phyloP scores from a whole-genome alignment of 53 echinoderm and acorn worm genomes.

The Holothuria leucospilota region DNA sequence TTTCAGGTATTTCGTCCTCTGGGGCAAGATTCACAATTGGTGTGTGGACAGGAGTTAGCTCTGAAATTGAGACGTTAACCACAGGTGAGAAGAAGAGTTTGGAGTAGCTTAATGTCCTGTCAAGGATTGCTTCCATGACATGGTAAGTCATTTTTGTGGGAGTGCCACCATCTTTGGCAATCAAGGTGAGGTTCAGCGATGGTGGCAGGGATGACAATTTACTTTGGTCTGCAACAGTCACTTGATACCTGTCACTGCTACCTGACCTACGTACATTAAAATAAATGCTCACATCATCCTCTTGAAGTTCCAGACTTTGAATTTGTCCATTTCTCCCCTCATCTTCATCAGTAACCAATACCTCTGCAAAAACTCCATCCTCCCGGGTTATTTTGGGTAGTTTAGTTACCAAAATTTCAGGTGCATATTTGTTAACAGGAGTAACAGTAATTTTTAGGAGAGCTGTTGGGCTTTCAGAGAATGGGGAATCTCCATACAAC shows the following conservation, averaged over 20 bases:
- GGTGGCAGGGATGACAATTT: conserved; percentile 44
- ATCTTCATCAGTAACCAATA: conserved; percentile 85
- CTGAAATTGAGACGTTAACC: conserved; percentile 78
- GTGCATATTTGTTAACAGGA: conserved; percentile 87
- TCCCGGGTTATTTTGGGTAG: conserved; percentile 70
- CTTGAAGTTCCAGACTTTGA: conserved; percentile 62
- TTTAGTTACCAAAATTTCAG: conserved; percentile 69
- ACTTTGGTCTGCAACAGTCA: conserved; percentile 62
- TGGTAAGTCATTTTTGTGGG: conserved; percentile 76
- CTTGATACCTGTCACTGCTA: conserved; percentile 71
- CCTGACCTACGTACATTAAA: conserved; percentile 46
- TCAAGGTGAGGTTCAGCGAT: conserved; percentile 81
- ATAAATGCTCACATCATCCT: conserved; percentile 72
- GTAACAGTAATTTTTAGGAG: conserved; percentile 65
- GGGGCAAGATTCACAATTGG: conserved; percentile 81
- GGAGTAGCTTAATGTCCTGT: conserved; percentile 67
- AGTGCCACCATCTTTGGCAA: conserved; percentile 79
- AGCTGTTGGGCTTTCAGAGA: conserved; percentile 60
- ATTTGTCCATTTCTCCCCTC: conserved; percentile 84
- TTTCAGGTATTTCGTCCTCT: conserved; percentile 48
- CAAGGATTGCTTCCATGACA: conserved; percentile 66
- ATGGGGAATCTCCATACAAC: conserved; percentile 77
- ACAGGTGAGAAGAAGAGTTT: conserved; percentile 68
- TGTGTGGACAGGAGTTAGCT: conserved; percentile 84
- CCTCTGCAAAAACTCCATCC: conserved; percentile 80